These are phyloP conservation scores for Osmerus eperlanus DNA, from an alignment of 2,113 vertebrate species.

Conservation along the genomic window DNA sequence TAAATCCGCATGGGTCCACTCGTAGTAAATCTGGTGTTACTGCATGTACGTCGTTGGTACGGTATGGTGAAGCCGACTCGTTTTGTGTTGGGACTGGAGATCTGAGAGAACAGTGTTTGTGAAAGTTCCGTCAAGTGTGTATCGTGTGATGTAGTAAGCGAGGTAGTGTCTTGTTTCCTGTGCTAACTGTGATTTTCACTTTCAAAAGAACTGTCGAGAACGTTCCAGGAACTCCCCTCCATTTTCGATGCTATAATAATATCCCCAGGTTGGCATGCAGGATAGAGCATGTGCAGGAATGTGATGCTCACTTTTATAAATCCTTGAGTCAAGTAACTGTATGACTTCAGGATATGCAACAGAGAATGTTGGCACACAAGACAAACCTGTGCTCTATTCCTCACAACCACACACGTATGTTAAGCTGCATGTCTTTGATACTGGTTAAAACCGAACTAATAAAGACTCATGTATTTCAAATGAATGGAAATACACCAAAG, in stretches of 20 bases:
- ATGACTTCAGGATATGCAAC: too few species aligned
- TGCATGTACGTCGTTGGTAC: background rate
- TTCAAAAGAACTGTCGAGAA: background rate
- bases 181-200: constrained; percentile 54
- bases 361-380: too few species aligned
- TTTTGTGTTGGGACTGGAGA: too few species aligned
- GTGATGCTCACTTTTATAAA: background rate
- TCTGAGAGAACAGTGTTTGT: background rate
- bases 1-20: too few species aligned
- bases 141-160: constrained; percentile 4
- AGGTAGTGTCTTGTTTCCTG: constrained; percentile 34
- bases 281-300: background rate
- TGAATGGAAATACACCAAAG: background rate
- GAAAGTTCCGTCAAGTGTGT: constrained; percentile 1
- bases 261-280: background rate
- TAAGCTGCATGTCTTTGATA: constrained; percentile 20
- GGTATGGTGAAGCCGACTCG: background rate
- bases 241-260: too few species aligned
- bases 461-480: background rate
- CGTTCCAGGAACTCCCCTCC: too few species aligned
- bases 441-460: background rate
- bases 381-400: constrained; percentile 28
- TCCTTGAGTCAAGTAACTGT: background rate
- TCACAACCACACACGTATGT: constrained; percentile 16
- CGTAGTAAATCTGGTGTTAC: too few species aligned